phyloP scores from a whole-genome alignment of 1,140 invertebrate species.

The Microplitis demolitor region DNA sequence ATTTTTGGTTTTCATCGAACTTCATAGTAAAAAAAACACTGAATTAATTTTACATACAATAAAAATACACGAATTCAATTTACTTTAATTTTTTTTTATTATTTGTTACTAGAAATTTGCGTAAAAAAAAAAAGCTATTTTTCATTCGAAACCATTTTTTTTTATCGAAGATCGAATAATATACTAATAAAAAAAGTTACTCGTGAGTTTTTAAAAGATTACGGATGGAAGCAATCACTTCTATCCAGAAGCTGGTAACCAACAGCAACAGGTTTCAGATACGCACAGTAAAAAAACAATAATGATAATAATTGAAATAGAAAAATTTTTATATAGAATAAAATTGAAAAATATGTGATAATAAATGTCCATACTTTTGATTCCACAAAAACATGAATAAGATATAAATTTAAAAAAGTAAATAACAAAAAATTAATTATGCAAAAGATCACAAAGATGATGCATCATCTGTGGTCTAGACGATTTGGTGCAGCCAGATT shows the following conservation, averaged over 20 bases:
- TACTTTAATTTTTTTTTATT: too few relatives aligned
- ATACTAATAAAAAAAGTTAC: not conserved
- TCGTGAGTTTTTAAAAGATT: not conserved
- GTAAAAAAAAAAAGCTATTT: too few relatives aligned
- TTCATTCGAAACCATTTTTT: too few relatives aligned
- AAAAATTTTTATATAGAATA: not conserved
- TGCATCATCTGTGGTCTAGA: conserved; percentile 11
- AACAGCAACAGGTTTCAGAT: conserved; percentile 9
- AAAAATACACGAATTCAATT: too few relatives aligned
- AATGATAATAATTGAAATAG: conserved; percentile 8
- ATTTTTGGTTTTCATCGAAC: too few relatives aligned
- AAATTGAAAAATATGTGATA: not conserved
- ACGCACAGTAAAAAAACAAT: not conserved
- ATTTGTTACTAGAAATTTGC: too few relatives aligned
- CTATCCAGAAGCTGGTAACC: conserved; percentile 1
- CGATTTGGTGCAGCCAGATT: conserved; percentile 6
- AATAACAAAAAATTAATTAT: not conserved
- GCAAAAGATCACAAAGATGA: not conserved
- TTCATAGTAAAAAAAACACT: too few relatives aligned
- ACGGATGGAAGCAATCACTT: not conserved
- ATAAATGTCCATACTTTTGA: not conserved
- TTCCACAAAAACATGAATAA: not conserved
- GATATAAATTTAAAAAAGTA: not conserved
- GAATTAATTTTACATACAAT: too few relatives aligned
- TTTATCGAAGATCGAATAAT: not conserved